Percentiles rank a stretch among this genome's conserved stretches.
Conservation (phyloP, 2,113 vertebrate genomes). For the Rhombomys opimus region DNA sequence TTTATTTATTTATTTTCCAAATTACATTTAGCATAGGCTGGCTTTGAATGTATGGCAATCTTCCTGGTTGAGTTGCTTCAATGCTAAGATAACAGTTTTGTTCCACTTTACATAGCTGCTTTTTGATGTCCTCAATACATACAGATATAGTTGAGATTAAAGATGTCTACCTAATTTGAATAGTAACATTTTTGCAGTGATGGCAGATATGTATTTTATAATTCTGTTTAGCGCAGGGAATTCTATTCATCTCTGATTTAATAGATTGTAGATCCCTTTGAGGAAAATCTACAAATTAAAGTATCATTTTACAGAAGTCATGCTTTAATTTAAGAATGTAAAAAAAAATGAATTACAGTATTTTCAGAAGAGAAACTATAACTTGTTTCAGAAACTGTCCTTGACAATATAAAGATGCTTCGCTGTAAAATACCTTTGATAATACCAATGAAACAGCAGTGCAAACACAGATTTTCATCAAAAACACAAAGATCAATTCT, state of each 20-base stretch:
- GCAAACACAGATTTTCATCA: slow-evolving; percentile 65
- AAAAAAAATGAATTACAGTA: slow-evolving; percentile 63
- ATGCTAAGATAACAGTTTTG: neutral
- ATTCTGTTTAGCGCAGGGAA: slow-evolving; percentile 63
- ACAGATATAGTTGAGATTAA: neutral
- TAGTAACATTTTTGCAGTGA: slow-evolving; percentile 56
- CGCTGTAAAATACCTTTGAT: slow-evolving; percentile 54
- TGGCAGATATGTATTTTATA: slow-evolving; percentile 62
- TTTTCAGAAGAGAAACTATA: slow-evolving; percentile 27
- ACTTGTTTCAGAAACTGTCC: neutral
- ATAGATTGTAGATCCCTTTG: slow-evolving; percentile 17
- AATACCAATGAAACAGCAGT: slow-evolving; percentile 46
- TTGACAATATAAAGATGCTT: slow-evolving; percentile 55
- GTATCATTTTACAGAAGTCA: slow-evolving; percentile 56
- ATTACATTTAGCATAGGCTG: neutral
- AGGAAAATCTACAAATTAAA: slow-evolving; percentile 53
- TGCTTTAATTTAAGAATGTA: slow-evolving; percentile 65
- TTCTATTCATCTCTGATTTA: slow-evolving; percentile 65
- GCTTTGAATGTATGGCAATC: neutral
- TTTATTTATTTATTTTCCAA: no score
- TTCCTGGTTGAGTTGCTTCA: neutral
- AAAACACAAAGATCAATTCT: slow-evolving; percentile 38
- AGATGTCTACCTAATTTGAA: neutral
- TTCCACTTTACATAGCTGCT: neutral
- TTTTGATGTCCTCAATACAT: neutral